Evolutionary conservation across 2,888 invertebrate genomes (phyloP).

Genomic region (Hypolimnas misippus): DNA sequence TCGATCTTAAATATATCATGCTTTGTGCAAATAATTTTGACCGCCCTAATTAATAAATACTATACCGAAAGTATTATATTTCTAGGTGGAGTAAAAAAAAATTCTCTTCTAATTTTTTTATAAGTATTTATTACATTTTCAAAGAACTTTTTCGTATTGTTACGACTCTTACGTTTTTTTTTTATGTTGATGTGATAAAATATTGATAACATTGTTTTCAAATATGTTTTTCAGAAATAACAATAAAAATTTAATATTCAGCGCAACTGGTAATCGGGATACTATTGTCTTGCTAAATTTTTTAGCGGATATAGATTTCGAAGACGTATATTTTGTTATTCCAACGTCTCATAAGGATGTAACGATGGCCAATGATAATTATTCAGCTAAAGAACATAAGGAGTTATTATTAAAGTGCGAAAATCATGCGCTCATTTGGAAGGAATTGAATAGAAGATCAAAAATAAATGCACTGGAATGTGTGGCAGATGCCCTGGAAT

Average conservation of each 20-base stretch:
- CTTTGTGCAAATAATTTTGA: too few relatives aligned
- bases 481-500: conserved; percentile 65
- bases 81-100: too few relatives aligned
- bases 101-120: too few relatives aligned
- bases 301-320: conserved; percentile 82
- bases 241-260: conserved; percentile 69
- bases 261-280: conserved; percentile 86
- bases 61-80: too few relatives aligned
- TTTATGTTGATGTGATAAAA: too few relatives aligned
- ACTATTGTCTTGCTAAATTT: conserved; percentile 84
- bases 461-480: conserved; percentile 59
- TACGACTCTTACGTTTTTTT: too few relatives aligned
- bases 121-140: too few relatives aligned
- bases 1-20: too few relatives aligned
- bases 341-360: conserved; percentile 64
- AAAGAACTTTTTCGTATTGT: too few relatives aligned
- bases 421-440: conserved; percentile 83
- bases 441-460: conserved; percentile 45
- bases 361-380: conserved; percentile 78
- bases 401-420: conserved; percentile 84
- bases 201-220: too few relatives aligned
- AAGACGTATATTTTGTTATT: conserved; percentile 68
- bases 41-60: too few relatives aligned
- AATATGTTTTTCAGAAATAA: conserved; percentile 58
- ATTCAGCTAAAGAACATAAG: conserved; percentile 81